Percentiles rank a stretch among this genome's conserved stretches.
Evolutionary conservation across 2,888 invertebrate genomes (phyloP).

Genomic region (Lasioglossum calceatum): DNA sequence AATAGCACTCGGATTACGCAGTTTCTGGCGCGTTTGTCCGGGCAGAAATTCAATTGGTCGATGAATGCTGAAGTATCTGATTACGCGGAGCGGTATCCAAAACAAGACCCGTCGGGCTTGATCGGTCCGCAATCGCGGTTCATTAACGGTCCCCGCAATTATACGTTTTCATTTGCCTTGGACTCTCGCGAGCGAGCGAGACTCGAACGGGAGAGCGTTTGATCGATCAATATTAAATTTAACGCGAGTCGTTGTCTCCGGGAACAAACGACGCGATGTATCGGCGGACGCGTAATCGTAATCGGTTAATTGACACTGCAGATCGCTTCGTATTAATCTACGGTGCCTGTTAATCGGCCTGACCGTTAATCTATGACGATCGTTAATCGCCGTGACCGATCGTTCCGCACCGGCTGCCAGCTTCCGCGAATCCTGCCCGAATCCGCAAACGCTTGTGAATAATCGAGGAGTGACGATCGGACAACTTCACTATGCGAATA

Average conservation of each 20-base stretch:
- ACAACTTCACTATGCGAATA: neutral
- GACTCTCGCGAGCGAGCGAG: conserved; percentile 8
- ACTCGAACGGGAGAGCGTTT: neutral
- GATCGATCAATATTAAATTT: conserved; percentile 2
- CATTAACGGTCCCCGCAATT: conserved; percentile 7
- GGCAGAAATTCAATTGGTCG: conserved; percentile 49
- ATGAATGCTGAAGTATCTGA: neutral
- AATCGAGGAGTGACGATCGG: neutral
- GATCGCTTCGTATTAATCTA: conserved; percentile 30
- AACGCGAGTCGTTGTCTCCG: conserved; percentile 29
- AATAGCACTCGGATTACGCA: neutral
- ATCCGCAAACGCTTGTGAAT: neutral
- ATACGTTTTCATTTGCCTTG: conserved; percentile 39
- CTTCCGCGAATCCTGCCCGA: neutral
- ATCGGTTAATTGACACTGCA: conserved; percentile 33
- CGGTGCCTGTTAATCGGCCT: conserved; percentile 29
- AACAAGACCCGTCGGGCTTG: conserved; percentile 11
- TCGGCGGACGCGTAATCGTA: conserved; percentile 32
- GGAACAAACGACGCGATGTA: conserved; percentile 27
- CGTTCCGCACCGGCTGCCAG: neutral
- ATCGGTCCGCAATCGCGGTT: neutral
- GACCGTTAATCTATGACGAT: conserved; percentile 11
- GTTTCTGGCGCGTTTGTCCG: conserved; percentile 21
- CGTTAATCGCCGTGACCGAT: conserved; percentile 8
- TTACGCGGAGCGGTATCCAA: neutral